A percentile compares a stretch with the other conserved stretches of the same genome.
phyloP scores from a whole-genome alignment of 2,888 invertebrate species.

The Lycaena phlaeas region DNA sequence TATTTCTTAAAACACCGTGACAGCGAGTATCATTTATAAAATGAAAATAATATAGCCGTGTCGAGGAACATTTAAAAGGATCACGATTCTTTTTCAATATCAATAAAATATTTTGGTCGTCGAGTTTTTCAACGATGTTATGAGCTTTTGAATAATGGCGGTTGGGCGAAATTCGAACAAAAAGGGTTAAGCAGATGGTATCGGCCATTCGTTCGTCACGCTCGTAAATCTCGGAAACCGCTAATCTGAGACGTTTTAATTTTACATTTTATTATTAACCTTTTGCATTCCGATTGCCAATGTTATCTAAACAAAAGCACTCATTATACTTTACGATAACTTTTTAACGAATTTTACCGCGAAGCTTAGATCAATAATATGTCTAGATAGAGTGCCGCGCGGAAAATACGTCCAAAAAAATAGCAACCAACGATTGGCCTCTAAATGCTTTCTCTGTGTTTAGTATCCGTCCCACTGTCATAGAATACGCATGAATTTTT shows the following conservation, averaged over 20 bases:
- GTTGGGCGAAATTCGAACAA: constrained; percentile 55
- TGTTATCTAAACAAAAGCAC: too few species aligned
- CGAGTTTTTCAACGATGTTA: constrained; percentile 55
- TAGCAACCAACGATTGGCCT: too few species aligned
- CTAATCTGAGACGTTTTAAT: constrained; percentile 70
- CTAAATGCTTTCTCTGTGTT: too few species aligned
- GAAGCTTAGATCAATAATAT: too few species aligned
- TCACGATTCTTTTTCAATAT: constrained; percentile 57
- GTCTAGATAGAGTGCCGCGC: too few species aligned
- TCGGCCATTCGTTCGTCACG: constrained; percentile 69
- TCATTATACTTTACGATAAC: too few species aligned
- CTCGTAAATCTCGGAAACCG: constrained; percentile 68
- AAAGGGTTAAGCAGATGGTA: constrained; percentile 68
- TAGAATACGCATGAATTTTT: too few species aligned
- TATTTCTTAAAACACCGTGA: constrained; percentile 29
- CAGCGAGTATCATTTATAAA: constrained; percentile 35
- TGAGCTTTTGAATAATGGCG: constrained; percentile 68
- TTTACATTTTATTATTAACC: constrained; percentile 44
- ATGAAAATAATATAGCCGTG: constrained; percentile 42
- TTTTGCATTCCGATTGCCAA: constrained; percentile 49
- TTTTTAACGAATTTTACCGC: too few species aligned
- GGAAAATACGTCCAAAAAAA: too few species aligned
- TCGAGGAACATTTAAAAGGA: constrained; percentile 40
- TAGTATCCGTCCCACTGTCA: too few species aligned
- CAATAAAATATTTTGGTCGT: constrained; percentile 57